Evolutionary conservation across 2,888 invertebrate species (phyloP).

Genomic region (Eristalinus aeneus): DNA sequence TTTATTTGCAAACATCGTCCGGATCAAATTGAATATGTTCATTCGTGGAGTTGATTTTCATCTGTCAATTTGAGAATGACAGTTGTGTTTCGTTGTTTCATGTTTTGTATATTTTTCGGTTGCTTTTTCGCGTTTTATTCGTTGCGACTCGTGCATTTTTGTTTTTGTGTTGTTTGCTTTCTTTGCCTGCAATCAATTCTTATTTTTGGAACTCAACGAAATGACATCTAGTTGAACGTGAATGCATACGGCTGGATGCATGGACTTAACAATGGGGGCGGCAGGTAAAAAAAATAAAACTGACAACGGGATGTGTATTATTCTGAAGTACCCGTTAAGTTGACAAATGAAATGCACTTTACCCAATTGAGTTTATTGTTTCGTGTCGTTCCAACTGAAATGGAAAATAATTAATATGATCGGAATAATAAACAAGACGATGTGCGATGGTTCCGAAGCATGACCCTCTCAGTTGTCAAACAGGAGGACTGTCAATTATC

Average conservation of each 20-base stretch:
- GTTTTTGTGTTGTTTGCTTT: slow-evolving; percentile 45
- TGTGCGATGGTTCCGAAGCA: neutral
- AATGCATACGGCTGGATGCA: slow-evolving; percentile 51
- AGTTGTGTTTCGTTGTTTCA: slow-evolving; percentile 69
- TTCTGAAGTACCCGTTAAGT: slow-evolving; percentile 57
- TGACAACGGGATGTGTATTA: slow-evolving; percentile 20
- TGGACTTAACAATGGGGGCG: neutral
- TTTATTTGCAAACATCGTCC: slow-evolving; percentile 72
- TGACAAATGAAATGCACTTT: slow-evolving; percentile 71
- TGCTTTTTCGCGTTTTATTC: slow-evolving; percentile 27
- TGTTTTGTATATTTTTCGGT: slow-evolving; percentile 62
- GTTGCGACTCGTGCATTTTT: slow-evolving; percentile 5
- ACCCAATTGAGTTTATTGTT: slow-evolving; percentile 60
- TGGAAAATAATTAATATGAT: slow-evolving; percentile 70
- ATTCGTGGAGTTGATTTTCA: slow-evolving; percentile 72
- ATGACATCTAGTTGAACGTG: slow-evolving; percentile 57
- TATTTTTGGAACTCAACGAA: slow-evolving; percentile 65
- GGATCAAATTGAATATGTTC: slow-evolving; percentile 73
- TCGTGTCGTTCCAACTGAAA: slow-evolving; percentile 65
- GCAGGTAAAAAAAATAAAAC: neutral
- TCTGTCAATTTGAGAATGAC: slow-evolving; percentile 72
- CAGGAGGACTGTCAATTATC: neutral
- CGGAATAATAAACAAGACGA: slow-evolving; percentile 47
- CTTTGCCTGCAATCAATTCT: slow-evolving; percentile 69
- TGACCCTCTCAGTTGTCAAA: neutral